Evolutionary conservation across 2,797 vertebrate species (phyloP).

Genomic region (Borostomias antarcticus): DNA sequence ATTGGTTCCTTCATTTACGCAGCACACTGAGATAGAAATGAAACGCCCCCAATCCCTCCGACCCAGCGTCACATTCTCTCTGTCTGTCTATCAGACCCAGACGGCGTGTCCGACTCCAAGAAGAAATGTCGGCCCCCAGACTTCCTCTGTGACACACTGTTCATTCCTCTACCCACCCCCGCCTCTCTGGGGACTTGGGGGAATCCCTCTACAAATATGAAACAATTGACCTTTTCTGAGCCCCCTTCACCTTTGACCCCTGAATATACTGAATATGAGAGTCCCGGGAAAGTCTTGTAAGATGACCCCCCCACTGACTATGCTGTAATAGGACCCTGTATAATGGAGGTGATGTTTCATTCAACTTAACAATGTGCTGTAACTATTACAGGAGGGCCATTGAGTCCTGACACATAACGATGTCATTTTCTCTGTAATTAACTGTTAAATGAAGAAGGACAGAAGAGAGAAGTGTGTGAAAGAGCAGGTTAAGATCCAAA

Average conservation of each 20-base stretch:
- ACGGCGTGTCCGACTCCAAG: slow-evolving; percentile 25
- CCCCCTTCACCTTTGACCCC: slow-evolving; percentile 46
- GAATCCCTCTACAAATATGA: slow-evolving; percentile 63
- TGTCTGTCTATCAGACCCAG: background rate
- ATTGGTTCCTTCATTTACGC: too few species aligned
- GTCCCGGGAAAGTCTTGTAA: slow-evolving; percentile 35
- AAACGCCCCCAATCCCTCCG: background rate
- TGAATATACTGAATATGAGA: slow-evolving; percentile 44
- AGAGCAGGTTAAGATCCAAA: too few species aligned
- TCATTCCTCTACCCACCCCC: slow-evolving; percentile 50
- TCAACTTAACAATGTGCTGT: too few species aligned
- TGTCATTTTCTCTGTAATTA: too few species aligned
- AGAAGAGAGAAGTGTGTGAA: too few species aligned
- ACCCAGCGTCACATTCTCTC: background rate
- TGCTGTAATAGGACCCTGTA: too few species aligned
- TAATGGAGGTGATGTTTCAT: too few species aligned
- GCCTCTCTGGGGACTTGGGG: slow-evolving; percentile 68
- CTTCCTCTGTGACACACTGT: slow-evolving; percentile 32
- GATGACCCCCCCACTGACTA: slow-evolving; percentile 15
- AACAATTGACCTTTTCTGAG: slow-evolving; percentile 34
- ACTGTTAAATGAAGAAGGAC: too few species aligned
- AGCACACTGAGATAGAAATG: too few species aligned
- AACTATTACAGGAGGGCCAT: too few species aligned
- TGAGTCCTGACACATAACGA: too few species aligned
- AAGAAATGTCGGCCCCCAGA: slow-evolving; percentile 46